Evolutionary conservation across 2,888 invertebrate species (phyloP), one percentile per base, ranked within the genome.

Genomic region (Aphodius sticticus): DNA sequence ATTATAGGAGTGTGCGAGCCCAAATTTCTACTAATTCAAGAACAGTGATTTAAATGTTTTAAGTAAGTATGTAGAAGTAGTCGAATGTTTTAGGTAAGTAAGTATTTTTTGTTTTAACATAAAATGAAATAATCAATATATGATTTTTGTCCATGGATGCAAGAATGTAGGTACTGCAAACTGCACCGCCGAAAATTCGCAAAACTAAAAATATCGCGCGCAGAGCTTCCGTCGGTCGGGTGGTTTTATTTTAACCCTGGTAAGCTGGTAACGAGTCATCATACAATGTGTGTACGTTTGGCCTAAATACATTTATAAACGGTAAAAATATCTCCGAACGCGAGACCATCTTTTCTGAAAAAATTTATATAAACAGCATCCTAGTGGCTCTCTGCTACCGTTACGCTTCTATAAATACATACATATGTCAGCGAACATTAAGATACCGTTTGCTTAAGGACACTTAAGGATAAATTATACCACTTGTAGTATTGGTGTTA

Each of bases 211-310:
- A 53, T 53, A 53, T 3, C 53, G 6, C 53, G 53, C 53, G 53
- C 53, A 53, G 53, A 9, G 53, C 53, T 3, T 53, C 53, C 53
- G 7, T 53, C 53, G 53, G 7, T 53, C 53, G 53, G 53, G 53
- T 53, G 53, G 53, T 53, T 53, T 53, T 53, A 53, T 53, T 53
- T 53, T 53, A 53, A 53, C 53, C 53, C 53, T 53, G 53, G 53
- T 53, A 53, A 53, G 53, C 53, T 53, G 53, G 53, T 53, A 53
- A 53, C 53, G 53, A 53, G 53, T 53, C 53, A 53, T 53, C 53
- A 53, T 53, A 53, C 53, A 53, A 53, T 53, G 53, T 53, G 53
- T 53, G 12, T 53, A 53, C 53, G 53, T 53, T 53, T 53, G 53
- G 53, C 53, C 53, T 53, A 53, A 53, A 53, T 53, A 53, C 53